Conservation (phyloP, 2,113 vertebrate genomes). For the Canis aureus region DNA sequence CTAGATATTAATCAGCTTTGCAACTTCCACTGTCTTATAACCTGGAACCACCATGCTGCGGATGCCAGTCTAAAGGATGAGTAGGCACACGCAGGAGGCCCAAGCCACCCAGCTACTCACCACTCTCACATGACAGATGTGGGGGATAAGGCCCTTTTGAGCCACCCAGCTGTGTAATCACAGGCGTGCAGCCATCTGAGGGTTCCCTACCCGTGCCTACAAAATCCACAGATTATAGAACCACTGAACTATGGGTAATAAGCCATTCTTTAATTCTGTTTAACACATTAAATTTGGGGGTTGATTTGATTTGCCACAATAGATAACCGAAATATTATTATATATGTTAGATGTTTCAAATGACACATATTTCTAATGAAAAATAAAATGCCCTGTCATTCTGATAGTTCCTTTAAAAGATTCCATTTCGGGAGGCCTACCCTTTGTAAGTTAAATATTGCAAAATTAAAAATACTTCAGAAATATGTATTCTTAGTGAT, state of each 20-base stretch:
- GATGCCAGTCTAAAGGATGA: neutral
- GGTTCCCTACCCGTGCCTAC: neutral
- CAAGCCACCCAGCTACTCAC: neutral
- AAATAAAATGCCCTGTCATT: neutral
- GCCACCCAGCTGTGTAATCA: neutral
- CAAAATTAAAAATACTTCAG: neutral
- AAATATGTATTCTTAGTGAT: neutral
- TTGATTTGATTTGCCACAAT: neutral
- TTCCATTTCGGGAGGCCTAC: neutral
- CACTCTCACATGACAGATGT: rapidly evolving
- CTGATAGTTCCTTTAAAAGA: neutral
- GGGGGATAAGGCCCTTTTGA: neutral
- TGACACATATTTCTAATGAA: neutral
- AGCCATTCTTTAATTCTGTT: neutral
- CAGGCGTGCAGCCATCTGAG: neutral
- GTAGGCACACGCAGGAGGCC: neutral
- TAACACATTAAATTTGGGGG: neutral
- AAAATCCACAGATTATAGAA: neutral
- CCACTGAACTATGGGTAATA: neutral
- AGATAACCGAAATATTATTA: neutral
- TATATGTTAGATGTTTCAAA: neutral
- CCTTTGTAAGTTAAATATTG: neutral
- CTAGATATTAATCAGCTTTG: neutral
- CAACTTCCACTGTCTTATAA: neutral
- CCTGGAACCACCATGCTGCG: neutral